Base-by-base conservation (phyloP, 1,140 invertebrate species). In the Lepidotrigona ventralis region DNA sequence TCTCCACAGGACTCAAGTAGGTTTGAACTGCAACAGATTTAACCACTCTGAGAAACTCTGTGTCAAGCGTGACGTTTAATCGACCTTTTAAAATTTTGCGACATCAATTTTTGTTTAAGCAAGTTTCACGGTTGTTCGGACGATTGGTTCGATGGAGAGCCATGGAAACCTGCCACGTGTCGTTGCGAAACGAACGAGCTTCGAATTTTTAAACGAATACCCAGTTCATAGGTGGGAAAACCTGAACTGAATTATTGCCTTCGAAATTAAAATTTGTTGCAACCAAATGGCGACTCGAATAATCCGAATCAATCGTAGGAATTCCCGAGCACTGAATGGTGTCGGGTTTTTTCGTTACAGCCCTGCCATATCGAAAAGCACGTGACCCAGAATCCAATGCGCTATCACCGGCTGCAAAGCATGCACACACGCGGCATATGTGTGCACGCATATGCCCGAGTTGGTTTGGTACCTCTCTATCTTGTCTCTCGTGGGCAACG, bases 1-100 rank as follows among this genome's bases (percentile, higher is more conserved):
- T 99, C 94, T 99, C 98, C 76, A 98, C 97, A 0, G 98, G 98
- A 77, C 98, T 98, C 88, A 98, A 94, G 92, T 99, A 99, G 56
- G 97, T 97, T 90, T 97, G 97, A 86, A 98, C 98, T 98, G 95
- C 29, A 96, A 96, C 92, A 89, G 56, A 1, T 33, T 68, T 33
- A 75, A 64, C 60, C 12, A 66, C 33, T 3, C 2, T 33, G 15
- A 8, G 46, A 71, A 60, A 58, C n/a, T 33, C 33, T 12, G 23
- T 19, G 33, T 70, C 51, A 76, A 64, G 39, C 51, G 14, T 5
- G 15, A n/a, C 54, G 29, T 21, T 71, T 51, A 26, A 58, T n/a
- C 12, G 19, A 26, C 23, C n/a, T n/a, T n/a, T n/a, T n/a, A n/a
- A n/a, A n/a, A n/a, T n/a, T n/a, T n/a, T n/a, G n/a, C n/a, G n/a